Percentiles rank a stretch among this genome's conserved stretches.
Conservation (phyloP, 2,113 vertebrate genomes). For the Thomomys bottae region DNA sequence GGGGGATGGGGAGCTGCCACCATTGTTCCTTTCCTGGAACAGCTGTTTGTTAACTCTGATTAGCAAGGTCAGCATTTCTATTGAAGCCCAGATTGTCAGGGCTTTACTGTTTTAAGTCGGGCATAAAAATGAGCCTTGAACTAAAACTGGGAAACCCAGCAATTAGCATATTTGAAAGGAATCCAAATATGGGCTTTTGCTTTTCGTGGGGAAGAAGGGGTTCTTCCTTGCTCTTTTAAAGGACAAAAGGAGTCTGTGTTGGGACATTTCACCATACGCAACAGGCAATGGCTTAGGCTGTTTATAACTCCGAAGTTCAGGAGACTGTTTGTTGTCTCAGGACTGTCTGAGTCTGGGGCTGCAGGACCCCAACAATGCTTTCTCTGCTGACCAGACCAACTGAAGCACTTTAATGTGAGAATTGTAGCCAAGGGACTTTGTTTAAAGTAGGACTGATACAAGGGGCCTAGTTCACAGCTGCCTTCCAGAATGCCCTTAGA, state of each 20-base stretch:
- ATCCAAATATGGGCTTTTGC: constrained; percentile 51
- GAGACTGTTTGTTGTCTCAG: not conserved
- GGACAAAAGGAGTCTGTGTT: constrained; percentile 34
- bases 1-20: not conserved
- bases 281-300: not conserved
- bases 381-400: not conserved
- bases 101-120: constrained; percentile 62
- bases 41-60: not conserved
- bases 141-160: constrained; percentile 47
- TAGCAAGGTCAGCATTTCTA: constrained; percentile 42
- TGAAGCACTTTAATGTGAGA: not conserved
- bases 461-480: not conserved
- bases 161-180: constrained; percentile 60
- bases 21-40: not conserved
- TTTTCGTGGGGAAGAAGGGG: not conserved
- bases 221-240: not conserved
- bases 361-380: not conserved
- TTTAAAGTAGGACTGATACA: not conserved
- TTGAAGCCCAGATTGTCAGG: not conserved
- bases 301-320: not conserved
- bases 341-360: not conserved
- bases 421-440: not conserved
- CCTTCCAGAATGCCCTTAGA: not conserved
- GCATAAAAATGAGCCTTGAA: constrained; percentile 57
- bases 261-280: not conserved